Evolutionary conservation across 2,113 vertebrate species (phyloP), one percentile per base, ranked within the genome.

Genomic region (Macrotis lagotis): DNA sequence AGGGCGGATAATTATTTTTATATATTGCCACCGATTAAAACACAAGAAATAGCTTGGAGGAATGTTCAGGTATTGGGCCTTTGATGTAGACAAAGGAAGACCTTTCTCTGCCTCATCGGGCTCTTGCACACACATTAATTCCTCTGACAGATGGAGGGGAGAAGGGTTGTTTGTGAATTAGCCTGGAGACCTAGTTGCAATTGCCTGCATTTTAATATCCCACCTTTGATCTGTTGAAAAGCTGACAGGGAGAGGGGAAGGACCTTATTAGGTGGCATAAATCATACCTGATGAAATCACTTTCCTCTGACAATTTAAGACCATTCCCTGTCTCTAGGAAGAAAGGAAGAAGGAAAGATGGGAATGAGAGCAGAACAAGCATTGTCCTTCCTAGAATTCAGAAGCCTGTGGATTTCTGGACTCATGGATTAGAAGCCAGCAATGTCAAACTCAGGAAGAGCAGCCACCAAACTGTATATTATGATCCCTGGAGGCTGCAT

Each of bases 181-280:
- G 96, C 98, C 97, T 52, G 94, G 97, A 97, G 97, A 98, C 91
- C 94, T 96, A 94, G 95, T 55, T 89, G 95, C 91, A 94, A 96
- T 94, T 95, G 95, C 96, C 96, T 96, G 97, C 0, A 0, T 97
- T 97, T 96, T 96, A 92, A 96, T 94, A 93, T 95, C 90, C 92
- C 47, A 90, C 93, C 98, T 98, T 98, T 98, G 98, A 98, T 98
- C 97, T 98, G 25, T 28, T 55, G 96, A 96, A 96, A 97, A 94
- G 97, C 96, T 98, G 98, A 97, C 98, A 93, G 97, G 90, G 94
- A 96, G 92, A 93, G 96, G 95, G 96, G 97, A 98, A 91, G 94
- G 92, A 95, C 95, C 98, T 97, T 96, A 93, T 94, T 97, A 96
- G 90, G 93, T 94, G 97, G 96, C 93, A 96, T 97, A 98, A 98